Evolutionary conservation across 2,113 vertebrate species (phyloP).

Genomic region (Ursus arctos): DNA sequence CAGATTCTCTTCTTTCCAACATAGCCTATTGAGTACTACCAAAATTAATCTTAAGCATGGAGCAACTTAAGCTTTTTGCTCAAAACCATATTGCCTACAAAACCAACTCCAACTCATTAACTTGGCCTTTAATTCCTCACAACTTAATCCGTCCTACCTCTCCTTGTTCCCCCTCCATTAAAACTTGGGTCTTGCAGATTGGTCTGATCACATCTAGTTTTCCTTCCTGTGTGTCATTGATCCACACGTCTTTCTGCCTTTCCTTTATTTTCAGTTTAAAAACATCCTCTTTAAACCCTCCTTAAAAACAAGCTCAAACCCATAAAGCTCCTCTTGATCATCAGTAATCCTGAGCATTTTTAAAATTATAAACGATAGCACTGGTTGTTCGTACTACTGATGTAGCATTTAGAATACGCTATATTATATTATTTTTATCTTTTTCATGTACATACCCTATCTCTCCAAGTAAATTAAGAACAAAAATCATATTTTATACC

Average conservation of each 20-base stretch:
- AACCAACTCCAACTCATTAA: not conserved
- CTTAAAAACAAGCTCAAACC: not conserved
- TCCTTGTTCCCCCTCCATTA: not conserved
- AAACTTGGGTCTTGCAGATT: not conserved
- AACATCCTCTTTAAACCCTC: not conserved
- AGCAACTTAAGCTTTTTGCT: not conserved
- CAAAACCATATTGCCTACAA: not conserved
- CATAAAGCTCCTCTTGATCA: not conserved
- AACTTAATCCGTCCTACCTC: not conserved
- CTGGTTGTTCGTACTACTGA: not conserved
- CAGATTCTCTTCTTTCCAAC: not conserved
- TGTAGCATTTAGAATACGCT: not conserved
- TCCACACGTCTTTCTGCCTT: not conserved
- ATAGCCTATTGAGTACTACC: not conserved
- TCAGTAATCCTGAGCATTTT: not conserved
- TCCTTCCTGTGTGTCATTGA: not conserved
- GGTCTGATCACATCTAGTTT: not conserved
- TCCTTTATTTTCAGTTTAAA: slow-evolving; percentile 37
- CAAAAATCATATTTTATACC: not conserved
- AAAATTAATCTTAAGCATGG: not conserved
- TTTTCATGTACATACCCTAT: not conserved
- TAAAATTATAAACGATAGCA: not conserved
- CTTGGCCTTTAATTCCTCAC: not conserved
- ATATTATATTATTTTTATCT: not conserved
- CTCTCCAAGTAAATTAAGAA: not conserved